A percentile compares a stretch with the other conserved stretches of the same genome.
Conservation (phyloP, 2,888 invertebrate genomes). For the Stenodema calcarata region DNA sequence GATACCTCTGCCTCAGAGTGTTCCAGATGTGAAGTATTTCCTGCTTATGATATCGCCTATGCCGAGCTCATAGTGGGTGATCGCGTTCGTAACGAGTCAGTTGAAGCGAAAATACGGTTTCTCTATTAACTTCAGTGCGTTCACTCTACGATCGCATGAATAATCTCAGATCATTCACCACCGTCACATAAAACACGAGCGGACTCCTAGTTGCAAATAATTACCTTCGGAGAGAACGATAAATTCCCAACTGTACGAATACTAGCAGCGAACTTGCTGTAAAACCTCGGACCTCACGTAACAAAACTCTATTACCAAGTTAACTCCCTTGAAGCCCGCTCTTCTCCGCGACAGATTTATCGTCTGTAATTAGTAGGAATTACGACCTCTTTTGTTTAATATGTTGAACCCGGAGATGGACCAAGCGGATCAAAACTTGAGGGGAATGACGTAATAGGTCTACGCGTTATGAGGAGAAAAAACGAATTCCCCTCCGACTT, state of each 20-base stretch:
- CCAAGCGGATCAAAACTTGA: background rate
- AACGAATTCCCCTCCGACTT: background rate
- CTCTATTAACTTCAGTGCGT: too few species aligned
- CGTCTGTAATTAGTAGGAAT: background rate
- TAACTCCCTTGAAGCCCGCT: background rate
- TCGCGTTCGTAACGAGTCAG: too few species aligned
- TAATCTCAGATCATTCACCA: background rate
- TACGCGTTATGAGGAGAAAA: background rate
- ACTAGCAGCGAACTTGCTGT: background rate
- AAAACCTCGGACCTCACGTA: background rate
- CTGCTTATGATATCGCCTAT: too few species aligned
- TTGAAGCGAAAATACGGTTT: too few species aligned
- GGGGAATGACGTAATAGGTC: background rate
- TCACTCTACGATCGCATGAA: background rate
- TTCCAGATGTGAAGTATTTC: too few species aligned
- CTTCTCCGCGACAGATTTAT: background rate
- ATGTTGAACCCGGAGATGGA: background rate
- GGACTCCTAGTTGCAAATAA: background rate
- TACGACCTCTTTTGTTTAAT: conserved; percentile 14
- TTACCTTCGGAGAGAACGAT: background rate
- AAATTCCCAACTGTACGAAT: background rate
- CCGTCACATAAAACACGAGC: background rate
- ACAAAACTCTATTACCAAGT: background rate
- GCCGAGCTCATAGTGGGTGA: too few species aligned
- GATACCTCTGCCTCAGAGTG: too few species aligned